Evolutionary conservation across 2,113 vertebrate species (phyloP), one percentile per base, ranked within the genome.

Genomic region (Caloenas nicobarica): DNA sequence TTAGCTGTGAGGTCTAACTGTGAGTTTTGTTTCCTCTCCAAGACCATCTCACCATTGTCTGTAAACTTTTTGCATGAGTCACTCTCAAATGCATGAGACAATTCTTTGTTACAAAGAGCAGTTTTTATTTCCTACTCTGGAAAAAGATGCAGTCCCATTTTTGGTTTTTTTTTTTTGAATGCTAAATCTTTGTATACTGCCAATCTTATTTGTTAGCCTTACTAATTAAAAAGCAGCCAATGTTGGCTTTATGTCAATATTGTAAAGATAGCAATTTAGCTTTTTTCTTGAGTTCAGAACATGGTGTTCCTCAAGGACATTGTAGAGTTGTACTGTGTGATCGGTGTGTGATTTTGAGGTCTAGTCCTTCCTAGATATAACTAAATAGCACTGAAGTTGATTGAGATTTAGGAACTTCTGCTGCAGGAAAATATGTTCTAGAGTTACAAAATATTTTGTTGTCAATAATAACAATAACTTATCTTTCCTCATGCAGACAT

Each of bases 231-330:
- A 82, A 68, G 8, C 31, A 87, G 13, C 5, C 5, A 9, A 19
- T 71, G 12, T 15, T 86, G 24, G 4, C 9, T 84, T 81, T 34
- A 22, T 86, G 22, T 61, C 78, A 66, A 58, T 81, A 44, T 11
- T 74, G n/a, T 46, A 70, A 79, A 38, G 53, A 34, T 11, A 64
- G 31, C 0, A 1, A 13, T 79, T n/a, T 31, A 31, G 6, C 28
- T 62, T 81, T 69, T 13, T 53, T 24, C 16, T 69, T 33, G 50
- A 77, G 58, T 31, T 80, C 74, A 80, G 73, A 68, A 65, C 1
- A 11, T 2, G 3, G 13, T 28, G 21, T 64, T 78, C 33, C 66
- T 57, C 0, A 0, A 42, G 34, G 56, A 40, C 11, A 7, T 23
- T 31, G 10, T 16, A 24, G 58, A 53, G 11, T 60, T 69, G 19